Evolutionary conservation across 2,797 vertebrate species (phyloP).

Genomic region (Perodicticus potto): DNA sequence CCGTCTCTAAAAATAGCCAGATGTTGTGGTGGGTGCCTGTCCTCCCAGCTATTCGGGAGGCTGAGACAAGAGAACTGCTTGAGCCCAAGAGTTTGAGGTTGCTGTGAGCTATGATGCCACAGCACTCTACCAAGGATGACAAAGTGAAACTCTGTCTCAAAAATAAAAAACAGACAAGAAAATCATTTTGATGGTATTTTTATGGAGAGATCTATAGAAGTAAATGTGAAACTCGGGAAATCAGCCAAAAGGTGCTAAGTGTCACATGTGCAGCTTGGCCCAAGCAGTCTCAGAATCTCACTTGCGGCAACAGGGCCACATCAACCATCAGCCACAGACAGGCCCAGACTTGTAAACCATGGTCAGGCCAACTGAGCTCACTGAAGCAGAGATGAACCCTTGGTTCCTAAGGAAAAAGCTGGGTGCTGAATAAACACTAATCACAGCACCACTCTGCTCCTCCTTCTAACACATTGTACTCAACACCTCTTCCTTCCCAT

Average conservation of each 20-base stretch:
- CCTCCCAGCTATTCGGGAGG: too few species aligned
- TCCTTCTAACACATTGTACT: neutral
- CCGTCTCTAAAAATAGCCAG: too few species aligned
- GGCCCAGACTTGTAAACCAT: neutral
- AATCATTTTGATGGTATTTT: neutral
- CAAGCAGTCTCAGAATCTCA: neutral
- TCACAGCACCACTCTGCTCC: neutral
- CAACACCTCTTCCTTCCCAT: neutral
- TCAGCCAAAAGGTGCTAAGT: neutral
- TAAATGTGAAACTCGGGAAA: neutral
- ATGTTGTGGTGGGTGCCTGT: too few species aligned
- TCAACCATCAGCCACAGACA: neutral
- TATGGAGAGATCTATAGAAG: neutral
- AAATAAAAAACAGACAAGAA: neutral
- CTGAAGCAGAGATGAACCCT: neutral
- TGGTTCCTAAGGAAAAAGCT: neutral
- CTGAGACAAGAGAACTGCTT: too few species aligned
- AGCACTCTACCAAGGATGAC: too few species aligned
- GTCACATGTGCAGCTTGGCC: neutral
- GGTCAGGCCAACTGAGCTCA: neutral
- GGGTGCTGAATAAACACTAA: neutral
- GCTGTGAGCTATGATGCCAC: too few species aligned
- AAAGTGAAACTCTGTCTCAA: too few species aligned
- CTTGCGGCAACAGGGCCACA: neutral
- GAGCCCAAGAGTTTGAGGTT: too few species aligned